Conservation (phyloP, 2,113 vertebrate species). For the Bombycilla garrulus region DNA sequence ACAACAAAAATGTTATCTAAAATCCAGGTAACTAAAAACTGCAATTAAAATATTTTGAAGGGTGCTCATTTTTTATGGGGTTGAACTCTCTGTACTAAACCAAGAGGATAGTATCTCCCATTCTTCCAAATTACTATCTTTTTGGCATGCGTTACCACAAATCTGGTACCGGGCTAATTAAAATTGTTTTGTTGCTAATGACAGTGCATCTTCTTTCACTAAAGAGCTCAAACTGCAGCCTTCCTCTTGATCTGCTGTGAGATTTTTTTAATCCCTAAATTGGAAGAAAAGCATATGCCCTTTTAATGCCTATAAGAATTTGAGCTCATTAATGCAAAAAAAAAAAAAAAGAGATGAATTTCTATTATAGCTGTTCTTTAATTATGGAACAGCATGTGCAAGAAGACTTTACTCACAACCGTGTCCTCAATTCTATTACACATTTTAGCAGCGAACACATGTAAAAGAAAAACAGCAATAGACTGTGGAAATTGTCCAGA, state of each 20-base stretch:
- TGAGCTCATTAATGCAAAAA: slow-evolving; percentile 46
- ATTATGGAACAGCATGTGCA: slow-evolving; percentile 64
- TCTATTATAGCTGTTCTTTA: slow-evolving; percentile 63
- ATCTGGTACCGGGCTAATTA: slow-evolving; percentile 40
- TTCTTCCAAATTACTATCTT: not conserved
- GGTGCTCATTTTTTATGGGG: not conserved
- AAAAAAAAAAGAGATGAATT: not conserved
- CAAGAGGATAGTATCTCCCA: not conserved
- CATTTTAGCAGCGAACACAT: not conserved
- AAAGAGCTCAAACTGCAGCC: slow-evolving; percentile 16
- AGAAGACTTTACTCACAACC: slow-evolving; percentile 54
- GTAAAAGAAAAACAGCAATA: slow-evolving; percentile 58
- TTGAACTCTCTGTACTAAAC: not conserved
- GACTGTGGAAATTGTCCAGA: slow-evolving; percentile 56
- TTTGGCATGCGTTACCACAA: not conserved
- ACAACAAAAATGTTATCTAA: not conserved
- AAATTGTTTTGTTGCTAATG: slow-evolving; percentile 39
- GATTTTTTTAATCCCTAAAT: slow-evolving; percentile 59
- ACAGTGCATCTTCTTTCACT: slow-evolving; percentile 26
- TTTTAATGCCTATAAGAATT: slow-evolving; percentile 58
- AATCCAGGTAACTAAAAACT: not conserved
- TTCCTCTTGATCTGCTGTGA: slow-evolving; percentile 41
- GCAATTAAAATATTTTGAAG: not conserved
- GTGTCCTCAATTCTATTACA: slow-evolving; percentile 47
- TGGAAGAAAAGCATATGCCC: slow-evolving; percentile 50